These are phyloP conservation scores for Picathartes gymnocephalus DNA, from an alignment of 2,113 vertebrate species.

Conservation along the genomic window DNA sequence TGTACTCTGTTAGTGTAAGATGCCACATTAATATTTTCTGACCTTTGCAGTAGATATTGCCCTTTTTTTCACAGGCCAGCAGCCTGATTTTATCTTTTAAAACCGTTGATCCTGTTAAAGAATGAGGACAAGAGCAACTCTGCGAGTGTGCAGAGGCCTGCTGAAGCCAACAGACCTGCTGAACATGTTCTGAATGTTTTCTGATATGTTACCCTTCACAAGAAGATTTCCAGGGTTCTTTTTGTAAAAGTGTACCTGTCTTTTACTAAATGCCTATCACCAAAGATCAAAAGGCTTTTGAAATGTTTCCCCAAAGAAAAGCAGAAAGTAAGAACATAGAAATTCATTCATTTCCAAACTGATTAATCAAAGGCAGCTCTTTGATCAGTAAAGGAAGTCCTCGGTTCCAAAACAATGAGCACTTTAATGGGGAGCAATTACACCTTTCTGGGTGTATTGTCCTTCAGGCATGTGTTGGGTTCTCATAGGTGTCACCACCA, in stretches of 20 bases:
- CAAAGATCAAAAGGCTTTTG: conserved; percentile 41
- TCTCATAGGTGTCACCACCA: not conserved
- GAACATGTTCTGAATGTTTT: not conserved
- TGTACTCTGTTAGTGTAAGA: not conserved
- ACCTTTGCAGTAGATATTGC: not conserved
- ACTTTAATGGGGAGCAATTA: not conserved
- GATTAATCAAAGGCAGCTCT: conserved; percentile 10
- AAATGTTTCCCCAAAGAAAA: conserved; percentile 9
- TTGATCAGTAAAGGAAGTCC: not conserved
- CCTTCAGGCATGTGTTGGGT: not conserved
- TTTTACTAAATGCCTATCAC: not conserved
- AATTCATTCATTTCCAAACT: not conserved
- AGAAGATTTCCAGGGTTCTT: not conserved
- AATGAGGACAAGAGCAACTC: not conserved
- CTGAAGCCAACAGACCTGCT: not conserved
- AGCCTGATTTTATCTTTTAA: not conserved
- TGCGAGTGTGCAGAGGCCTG: not conserved
- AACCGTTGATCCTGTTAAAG: not conserved
- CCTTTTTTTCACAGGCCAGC: not conserved
- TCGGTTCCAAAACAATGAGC: not conserved
- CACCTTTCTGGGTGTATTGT: not conserved
- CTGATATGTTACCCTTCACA: not conserved
- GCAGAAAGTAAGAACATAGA: not conserved
- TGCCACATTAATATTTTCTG: conserved; percentile 30
- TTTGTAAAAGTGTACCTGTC: not conserved